These are phyloP conservation scores for Sandelia bainsii DNA, from an alignment of 2,797 vertebrate species.

Conservation along the genomic window DNA sequence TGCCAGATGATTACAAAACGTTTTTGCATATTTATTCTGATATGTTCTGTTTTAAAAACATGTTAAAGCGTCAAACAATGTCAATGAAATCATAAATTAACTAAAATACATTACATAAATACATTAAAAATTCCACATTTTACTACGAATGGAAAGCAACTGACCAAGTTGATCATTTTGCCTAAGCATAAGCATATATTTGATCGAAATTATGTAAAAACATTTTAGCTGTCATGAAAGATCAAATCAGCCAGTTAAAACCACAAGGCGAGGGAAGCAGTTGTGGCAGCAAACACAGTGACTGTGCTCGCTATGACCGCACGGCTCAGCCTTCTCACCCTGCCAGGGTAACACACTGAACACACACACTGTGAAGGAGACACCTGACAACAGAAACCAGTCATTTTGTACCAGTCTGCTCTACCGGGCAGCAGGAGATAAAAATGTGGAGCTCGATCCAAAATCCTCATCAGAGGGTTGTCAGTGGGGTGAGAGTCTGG, in stretches of 20 bases:
- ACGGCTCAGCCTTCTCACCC: slow-evolving; percentile 2
- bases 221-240: slow-evolving; percentile 26
- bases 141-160: too few species aligned
- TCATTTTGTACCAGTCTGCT: slow-evolving; percentile 42
- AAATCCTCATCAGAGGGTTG: slow-evolving; percentile 70
- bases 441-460: slow-evolving; percentile 47
- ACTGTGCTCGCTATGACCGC: slow-evolving; percentile 3
- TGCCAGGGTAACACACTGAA: neutral
- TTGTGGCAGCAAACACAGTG: neutral
- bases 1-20: too few species aligned
- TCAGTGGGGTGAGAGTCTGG: slow-evolving; percentile 52
- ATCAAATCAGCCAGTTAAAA: slow-evolving; percentile 54
- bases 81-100: too few species aligned
- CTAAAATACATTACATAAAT: too few species aligned
- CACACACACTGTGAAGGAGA: slow-evolving; percentile 36
- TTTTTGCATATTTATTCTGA: too few species aligned
- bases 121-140: too few species aligned
- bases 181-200: too few species aligned
- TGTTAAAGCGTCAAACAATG: too few species aligned
- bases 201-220: too few species aligned
- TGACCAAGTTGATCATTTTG: too few species aligned
- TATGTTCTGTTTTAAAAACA: too few species aligned
- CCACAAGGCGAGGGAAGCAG: slow-evolving; percentile 20
- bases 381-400: slow-evolving; percentile 43
- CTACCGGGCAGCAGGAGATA: slow-evolving; percentile 56